phyloP scores from a whole-genome alignment of 2,113 vertebrate species.

The Tachuris rubrigastra region DNA sequence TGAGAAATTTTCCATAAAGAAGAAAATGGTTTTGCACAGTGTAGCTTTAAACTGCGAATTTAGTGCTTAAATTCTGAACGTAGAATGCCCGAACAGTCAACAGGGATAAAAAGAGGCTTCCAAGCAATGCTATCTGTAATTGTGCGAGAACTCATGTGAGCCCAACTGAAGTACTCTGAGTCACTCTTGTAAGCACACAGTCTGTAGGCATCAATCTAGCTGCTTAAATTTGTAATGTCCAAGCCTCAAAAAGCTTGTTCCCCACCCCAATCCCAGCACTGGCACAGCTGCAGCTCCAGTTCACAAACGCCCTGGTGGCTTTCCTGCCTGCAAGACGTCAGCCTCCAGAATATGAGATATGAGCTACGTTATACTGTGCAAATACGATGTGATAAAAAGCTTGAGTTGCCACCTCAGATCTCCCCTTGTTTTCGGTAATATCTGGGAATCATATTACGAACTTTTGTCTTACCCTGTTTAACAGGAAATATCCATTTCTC shows the following conservation, averaged over 20 bases:
- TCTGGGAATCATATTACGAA: neutral
- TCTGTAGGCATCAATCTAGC: neutral
- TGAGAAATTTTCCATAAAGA: neutral
- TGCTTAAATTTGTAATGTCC: neutral
- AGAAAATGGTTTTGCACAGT: rapidly evolving
- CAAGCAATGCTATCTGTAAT: neutral
- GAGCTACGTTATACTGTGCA: neutral
- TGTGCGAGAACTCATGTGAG: rapidly evolving
- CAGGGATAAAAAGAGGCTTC: neutral
- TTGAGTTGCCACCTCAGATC: neutral
- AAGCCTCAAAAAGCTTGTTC: neutral
- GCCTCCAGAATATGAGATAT: neutral
- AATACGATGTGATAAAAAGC: neutral
- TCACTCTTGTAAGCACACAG: neutral
- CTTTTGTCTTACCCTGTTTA: neutral
- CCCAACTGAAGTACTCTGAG: neutral
- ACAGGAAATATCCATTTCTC: slow-evolving; percentile 9
- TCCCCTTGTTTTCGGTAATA: neutral
- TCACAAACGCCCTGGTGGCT: neutral
- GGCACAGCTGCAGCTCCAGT: neutral
- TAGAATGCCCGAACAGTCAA: neutral
- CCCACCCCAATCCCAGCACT: neutral
- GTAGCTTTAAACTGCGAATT: neutral
- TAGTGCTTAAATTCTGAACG: neutral
- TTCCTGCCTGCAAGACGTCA: neutral